phyloP scores from a whole-genome alignment of 2,888 invertebrate genomes.

The Nineta flava region DNA sequence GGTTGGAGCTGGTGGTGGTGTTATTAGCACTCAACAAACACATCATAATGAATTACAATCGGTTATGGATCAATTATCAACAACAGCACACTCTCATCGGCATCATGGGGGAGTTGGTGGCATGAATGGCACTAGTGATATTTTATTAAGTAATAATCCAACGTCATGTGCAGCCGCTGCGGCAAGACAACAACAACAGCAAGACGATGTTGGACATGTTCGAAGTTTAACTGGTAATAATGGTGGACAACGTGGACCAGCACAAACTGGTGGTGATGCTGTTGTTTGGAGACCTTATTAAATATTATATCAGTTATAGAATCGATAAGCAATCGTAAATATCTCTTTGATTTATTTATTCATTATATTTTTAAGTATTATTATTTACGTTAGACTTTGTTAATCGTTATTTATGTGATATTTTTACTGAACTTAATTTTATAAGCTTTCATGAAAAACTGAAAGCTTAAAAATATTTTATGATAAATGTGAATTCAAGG shows the following conservation, averaged over 20 bases:
- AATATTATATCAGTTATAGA: constrained; percentile 1
- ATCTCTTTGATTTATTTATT: too few species aligned
- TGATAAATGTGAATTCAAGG: too few species aligned
- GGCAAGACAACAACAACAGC: constrained; percentile 37
- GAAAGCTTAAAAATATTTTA: too few species aligned
- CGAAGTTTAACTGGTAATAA: constrained; percentile 24
- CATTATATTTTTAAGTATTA: too few species aligned
- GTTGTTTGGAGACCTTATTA: constrained; percentile 63
- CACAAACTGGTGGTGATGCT: constrained; percentile 39
- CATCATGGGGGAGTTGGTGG: constrained; percentile 27
- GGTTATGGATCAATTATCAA: constrained; percentile 60
- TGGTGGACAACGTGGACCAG: constrained; percentile 39
- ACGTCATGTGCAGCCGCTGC: constrained; percentile 41
- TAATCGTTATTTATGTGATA: too few species aligned
- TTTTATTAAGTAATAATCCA: constrained; percentile 35
- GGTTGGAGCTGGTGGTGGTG: not conserved
- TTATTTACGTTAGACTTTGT: too few species aligned
- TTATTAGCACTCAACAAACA: constrained; percentile 8
- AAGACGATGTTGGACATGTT: constrained; percentile 33
- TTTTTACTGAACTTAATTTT: too few species aligned
- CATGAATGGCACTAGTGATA: constrained; percentile 27
- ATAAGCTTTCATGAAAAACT: too few species aligned
- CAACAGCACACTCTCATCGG: constrained; percentile 37
- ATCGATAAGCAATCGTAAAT: too few species aligned
- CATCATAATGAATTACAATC: constrained; percentile 51